These are phyloP conservation scores for Oppia nitens DNA, from an alignment of 1,140 invertebrate genomes.

Conservation along the genomic window DNA sequence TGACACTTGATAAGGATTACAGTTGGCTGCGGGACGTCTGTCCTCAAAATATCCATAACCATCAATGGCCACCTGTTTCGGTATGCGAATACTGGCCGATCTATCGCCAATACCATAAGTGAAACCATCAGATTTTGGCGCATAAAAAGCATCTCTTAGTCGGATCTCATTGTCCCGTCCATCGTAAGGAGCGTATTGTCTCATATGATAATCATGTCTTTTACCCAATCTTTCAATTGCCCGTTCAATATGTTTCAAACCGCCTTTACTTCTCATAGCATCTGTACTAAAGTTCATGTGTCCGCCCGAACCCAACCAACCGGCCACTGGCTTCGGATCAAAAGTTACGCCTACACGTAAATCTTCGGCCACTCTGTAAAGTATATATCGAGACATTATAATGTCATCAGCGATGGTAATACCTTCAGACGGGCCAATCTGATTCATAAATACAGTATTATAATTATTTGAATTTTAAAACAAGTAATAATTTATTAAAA, in stretches of 20 bases:
- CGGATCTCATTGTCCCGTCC: constrained; percentile 60
- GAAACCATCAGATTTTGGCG: constrained; percentile 1
- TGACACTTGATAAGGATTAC: constrained; percentile 67
- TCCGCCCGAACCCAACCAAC: constrained; percentile 82
- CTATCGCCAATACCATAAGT: constrained; percentile 41
- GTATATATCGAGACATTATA: constrained; percentile 70
- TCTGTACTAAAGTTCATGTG: constrained; percentile 76
- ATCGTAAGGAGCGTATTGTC: constrained; percentile 66
- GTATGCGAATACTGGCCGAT: constrained; percentile 34
- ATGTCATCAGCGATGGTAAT: constrained; percentile 70
- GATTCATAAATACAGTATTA: too few species aligned
- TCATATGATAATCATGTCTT: constrained; percentile 67
- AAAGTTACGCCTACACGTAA: constrained; percentile 70
- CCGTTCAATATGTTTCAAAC: constrained; percentile 34
- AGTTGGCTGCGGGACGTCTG: constrained; percentile 77
- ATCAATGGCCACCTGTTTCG: constrained; percentile 40
- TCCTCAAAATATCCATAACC: constrained; percentile 85
- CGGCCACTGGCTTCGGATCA: constrained; percentile 69
- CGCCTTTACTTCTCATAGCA: constrained; percentile 60
- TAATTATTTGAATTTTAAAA: too few species aligned
- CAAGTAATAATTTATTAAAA: too few species aligned
- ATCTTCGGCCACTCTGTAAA: constrained; percentile 76
- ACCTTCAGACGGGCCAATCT: constrained; percentile 60
- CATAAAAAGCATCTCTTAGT: constrained; percentile 43
- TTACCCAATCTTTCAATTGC: constrained; percentile 55